Conservation (phyloP, 2,888 invertebrate genomes). For the Drosophila barbarae region DNA sequence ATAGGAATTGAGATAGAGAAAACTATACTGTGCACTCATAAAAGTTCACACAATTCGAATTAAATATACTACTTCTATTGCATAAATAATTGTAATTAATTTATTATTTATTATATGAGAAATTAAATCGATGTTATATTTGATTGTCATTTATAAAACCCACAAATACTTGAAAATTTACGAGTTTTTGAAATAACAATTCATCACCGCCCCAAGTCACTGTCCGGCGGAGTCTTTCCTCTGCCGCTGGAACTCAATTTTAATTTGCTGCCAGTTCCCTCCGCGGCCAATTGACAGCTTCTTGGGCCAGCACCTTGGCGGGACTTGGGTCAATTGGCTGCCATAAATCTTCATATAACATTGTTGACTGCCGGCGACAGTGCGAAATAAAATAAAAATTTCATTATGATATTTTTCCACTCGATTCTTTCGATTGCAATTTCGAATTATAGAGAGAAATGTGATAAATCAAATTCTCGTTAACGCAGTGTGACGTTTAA, state of each 20-base stretch:
- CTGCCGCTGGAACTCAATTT: conserved; percentile 53
- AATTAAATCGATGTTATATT: not conserved
- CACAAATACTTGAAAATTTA: conserved; percentile 2
- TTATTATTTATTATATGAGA: not conserved
- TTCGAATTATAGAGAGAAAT: conserved; percentile 62
- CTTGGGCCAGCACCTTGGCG: conserved; percentile 39
- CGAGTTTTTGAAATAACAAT: conserved; percentile 37
- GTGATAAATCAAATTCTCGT: conserved; percentile 72
- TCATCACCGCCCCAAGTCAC: conserved; percentile 12
- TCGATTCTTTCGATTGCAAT: conserved; percentile 22
- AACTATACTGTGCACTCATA: not conserved
- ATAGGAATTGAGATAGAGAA: conserved; percentile 9
- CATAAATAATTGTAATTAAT: not conserved
- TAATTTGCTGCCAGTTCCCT: conserved; percentile 41
- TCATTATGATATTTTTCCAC: conserved; percentile 54
- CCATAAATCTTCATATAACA: conserved; percentile 73
- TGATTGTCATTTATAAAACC: not conserved
- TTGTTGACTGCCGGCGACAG: conserved; percentile 67
- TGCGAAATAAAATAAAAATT: conserved; percentile 44
- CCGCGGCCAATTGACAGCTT: conserved; percentile 40
- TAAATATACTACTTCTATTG: not conserved
- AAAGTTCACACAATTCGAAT: not conserved
- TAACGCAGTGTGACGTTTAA: conserved; percentile 57
- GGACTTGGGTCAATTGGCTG: conserved; percentile 65
- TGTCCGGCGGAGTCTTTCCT: conserved; percentile 16